Evolutionary conservation across 2,113 vertebrate genomes (phyloP), one percentile per base, ranked within the genome.

Genomic region (Corythornis madagascariensis): DNA sequence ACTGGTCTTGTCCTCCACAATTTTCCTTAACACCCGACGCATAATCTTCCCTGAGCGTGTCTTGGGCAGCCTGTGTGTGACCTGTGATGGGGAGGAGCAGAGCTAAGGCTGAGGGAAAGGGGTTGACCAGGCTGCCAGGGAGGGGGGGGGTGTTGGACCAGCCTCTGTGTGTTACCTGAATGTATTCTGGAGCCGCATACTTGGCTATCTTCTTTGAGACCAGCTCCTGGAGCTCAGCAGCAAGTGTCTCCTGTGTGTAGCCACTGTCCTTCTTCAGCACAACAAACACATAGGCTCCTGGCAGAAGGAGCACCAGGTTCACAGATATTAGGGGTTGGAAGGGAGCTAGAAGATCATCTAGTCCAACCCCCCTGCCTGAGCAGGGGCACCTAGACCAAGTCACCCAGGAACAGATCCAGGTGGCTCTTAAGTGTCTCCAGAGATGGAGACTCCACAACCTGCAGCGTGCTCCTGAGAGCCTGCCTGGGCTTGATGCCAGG

Each of bases 1-100:
- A 26, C 86, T 69, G 35, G 91, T 43, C 59, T 98, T 98, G 10
- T 69, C 50, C 87, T 98, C 98, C 87, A 97, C 97, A 2, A 98
- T 97, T 82, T 98, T 98, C 74, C 96, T 94, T 83, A 98, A 97
- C 61, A 98, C 97, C 6, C 97, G 94, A 2, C 97, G 95, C 98
- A 98, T 98, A 60, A 98, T 98, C 90, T 98, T 98, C 38, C 98
- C 98, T 0, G 98, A 98, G 53, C 98, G 97, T 6, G 98, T 98
- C 93, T 98, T 98, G 3, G 98, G 98, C 70, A 98, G 96, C 47
- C 86, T 93, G 25, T 82, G 86, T 45, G 95, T 95, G 92, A 97
- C 92, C 97, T 97, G 50, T 29, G 52, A 22, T 4, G 11, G 69
- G 38, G 63, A 94, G 65, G n/a, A 80, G 52, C 47, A 75, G 65